A percentile compares a stretch with the other conserved stretches of the same genome.
Conservation (phyloP, 2,888 invertebrate genomes). For the Cylindroiulus punctatus region DNA sequence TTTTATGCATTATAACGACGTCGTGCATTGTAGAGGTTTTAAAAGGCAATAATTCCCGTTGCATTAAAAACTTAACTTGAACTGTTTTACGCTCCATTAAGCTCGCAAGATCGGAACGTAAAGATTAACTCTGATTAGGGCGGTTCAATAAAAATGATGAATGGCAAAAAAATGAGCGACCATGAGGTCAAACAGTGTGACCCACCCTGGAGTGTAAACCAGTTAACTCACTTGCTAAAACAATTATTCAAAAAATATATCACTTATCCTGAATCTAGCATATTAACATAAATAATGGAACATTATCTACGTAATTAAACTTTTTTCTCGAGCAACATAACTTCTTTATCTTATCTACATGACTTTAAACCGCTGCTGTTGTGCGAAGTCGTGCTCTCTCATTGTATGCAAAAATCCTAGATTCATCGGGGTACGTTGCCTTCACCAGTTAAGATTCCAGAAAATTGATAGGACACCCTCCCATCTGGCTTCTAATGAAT, state of each 20-base stretch:
- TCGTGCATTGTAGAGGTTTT: neutral
- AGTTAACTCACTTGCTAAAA: neutral
- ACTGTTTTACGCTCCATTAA: slow-evolving; percentile 14
- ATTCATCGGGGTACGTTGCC: slow-evolving; percentile 40
- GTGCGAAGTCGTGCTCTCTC: neutral
- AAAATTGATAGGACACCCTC: neutral
- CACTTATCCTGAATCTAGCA: neutral
- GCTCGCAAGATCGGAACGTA: neutral
- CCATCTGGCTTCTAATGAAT: neutral
- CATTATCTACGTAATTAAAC: slow-evolving; percentile 42
- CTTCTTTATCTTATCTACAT: slow-evolving; percentile 23
- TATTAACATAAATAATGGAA: slow-evolving; percentile 34
- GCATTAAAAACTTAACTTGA: neutral
- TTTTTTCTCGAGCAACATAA: slow-evolving; percentile 15
- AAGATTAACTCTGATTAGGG: neutral
- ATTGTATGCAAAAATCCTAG: slow-evolving; percentile 14
- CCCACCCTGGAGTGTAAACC: neutral
- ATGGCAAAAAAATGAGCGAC: neutral
- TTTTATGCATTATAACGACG: neutral
- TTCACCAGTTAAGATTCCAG: slow-evolving; percentile 16
- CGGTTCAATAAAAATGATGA: neutral
- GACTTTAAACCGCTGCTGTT: slow-evolving; percentile 43
- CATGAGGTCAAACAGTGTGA: neutral
- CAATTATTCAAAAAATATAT: slow-evolving; percentile 30
- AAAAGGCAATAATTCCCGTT: neutral